phyloP scores from a whole-genome alignment of 2,113 vertebrate species.

The Colius striatus region DNA sequence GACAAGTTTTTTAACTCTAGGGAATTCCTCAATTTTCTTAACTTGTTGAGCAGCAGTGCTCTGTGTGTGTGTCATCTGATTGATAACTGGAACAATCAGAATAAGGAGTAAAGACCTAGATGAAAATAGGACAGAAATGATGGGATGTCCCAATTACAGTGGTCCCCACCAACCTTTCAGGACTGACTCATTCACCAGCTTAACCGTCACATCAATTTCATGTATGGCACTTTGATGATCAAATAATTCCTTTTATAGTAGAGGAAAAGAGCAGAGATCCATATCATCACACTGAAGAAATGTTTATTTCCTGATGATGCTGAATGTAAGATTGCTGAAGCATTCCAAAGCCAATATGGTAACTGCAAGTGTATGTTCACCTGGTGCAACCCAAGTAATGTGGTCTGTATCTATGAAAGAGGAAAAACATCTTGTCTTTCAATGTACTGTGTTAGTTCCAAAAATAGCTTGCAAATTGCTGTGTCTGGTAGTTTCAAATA shows the following conservation, averaged over 20 bases:
- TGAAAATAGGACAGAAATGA: not conserved
- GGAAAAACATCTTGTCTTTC: not conserved
- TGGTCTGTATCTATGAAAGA: not conserved
- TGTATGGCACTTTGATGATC: not conserved
- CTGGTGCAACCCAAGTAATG: not conserved
- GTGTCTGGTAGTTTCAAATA: not conserved
- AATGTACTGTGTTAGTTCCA: not conserved
- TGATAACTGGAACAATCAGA: not conserved
- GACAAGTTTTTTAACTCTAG: not conserved
- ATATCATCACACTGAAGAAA: not conserved
- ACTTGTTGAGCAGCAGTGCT: not conserved
- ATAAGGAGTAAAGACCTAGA: not conserved
- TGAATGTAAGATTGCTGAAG: not conserved
- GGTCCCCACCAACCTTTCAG: not conserved
- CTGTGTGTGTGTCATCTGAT: not conserved
- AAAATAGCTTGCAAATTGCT: not conserved
- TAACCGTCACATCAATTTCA: not conserved
- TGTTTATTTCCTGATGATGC: not conserved
- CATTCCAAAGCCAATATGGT: not conserved
- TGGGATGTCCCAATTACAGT: not conserved
- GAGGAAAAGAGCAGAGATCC: not conserved
- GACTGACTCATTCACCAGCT: not conserved
- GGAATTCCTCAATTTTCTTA: not conserved
- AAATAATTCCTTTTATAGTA: not conserved
- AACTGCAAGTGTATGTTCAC: fast-evolving